A percentile compares a stretch with the other conserved stretches of the same genome.
Evolutionary conservation across 1,140 invertebrate genomes (phyloP).

Genomic region (Achroia grisella): DNA sequence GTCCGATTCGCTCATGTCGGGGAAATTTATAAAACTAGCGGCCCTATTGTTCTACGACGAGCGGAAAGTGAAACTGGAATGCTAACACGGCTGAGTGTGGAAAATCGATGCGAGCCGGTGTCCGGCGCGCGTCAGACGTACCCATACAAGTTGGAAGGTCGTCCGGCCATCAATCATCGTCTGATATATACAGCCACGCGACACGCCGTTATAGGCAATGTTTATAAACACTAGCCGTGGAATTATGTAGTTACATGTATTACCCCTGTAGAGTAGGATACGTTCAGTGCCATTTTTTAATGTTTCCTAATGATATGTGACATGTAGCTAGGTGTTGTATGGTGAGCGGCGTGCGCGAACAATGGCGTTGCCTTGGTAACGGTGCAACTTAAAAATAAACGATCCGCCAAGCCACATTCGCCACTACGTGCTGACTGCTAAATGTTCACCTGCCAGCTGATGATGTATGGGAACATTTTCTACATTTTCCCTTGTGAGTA

Average conservation of each 20-base stretch:
- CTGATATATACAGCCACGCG: slow-evolving; percentile 18
- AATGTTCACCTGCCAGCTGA: slow-evolving; percentile 63
- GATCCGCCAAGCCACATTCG: slow-evolving; percentile 28
- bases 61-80: slow-evolving; percentile 51
- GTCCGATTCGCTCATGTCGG: slow-evolving; percentile 11
- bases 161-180: slow-evolving; percentile 42
- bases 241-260: slow-evolving; percentile 1
- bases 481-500: slow-evolving; percentile 30
- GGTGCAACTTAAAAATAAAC: slow-evolving; percentile 33
- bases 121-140: slow-evolving; percentile 36
- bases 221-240: slow-evolving; percentile 16
- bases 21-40: slow-evolving; percentile 7
- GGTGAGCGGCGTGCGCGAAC: slow-evolving; percentile 33
- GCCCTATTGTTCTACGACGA: slow-evolving; percentile 30
- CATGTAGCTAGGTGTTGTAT: slow-evolving; percentile 9
- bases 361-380: slow-evolving; percentile 42
- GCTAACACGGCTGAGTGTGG: slow-evolving; percentile 24
- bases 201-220: slow-evolving; percentile 22
- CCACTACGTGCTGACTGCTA: slow-evolving; percentile 28
- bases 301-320: slow-evolving; percentile 4
- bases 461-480: slow-evolving; percentile 63
- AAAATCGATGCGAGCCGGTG: slow-evolving; percentile 55
- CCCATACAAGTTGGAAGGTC: slow-evolving; percentile 45
- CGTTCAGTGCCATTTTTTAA: background rate
- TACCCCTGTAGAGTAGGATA: background rate